These are phyloP conservation scores for Nematolebias whitei DNA, from an alignment of 2,113 vertebrate genomes.

Conservation along the genomic window DNA sequence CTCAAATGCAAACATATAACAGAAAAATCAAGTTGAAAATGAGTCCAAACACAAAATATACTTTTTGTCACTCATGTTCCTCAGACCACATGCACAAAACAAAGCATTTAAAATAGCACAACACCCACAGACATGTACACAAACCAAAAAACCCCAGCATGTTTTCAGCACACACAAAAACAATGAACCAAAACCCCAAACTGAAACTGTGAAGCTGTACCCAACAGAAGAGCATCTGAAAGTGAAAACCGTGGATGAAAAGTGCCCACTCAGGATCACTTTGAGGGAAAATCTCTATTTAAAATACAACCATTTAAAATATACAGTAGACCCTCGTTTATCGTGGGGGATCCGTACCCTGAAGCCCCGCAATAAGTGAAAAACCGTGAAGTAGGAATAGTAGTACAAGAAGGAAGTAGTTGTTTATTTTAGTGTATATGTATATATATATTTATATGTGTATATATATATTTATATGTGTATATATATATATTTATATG, in stretches of 20 bases:
- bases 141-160: constrained; percentile 25
- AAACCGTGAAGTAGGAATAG: no score
- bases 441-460: no score
- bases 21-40: constrained; percentile 10
- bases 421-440: no score
- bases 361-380: no score
- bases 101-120: constrained; percentile 49
- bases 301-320: no score
- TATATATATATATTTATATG: no score
- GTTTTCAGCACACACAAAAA: constrained; percentile 14
- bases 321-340: no score
- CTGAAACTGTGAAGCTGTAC: constrained; percentile 37
- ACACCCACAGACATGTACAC: constrained; percentile 23
- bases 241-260: constrained; percentile 31
- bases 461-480: no score
- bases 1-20: not conserved
- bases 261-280: constrained; percentile 36
- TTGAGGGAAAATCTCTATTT: constrained; percentile 10
- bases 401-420: no score
- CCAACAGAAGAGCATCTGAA: constrained; percentile 36
- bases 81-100: constrained; percentile 21
- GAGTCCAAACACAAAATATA: not conserved
- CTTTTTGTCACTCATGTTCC: not conserved
- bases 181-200: constrained; percentile 24
- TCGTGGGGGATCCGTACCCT: no score